Base-by-base conservation (phyloP, 2,888 invertebrate genomes). In the Amblyjoppa fuscipennis region DNA sequence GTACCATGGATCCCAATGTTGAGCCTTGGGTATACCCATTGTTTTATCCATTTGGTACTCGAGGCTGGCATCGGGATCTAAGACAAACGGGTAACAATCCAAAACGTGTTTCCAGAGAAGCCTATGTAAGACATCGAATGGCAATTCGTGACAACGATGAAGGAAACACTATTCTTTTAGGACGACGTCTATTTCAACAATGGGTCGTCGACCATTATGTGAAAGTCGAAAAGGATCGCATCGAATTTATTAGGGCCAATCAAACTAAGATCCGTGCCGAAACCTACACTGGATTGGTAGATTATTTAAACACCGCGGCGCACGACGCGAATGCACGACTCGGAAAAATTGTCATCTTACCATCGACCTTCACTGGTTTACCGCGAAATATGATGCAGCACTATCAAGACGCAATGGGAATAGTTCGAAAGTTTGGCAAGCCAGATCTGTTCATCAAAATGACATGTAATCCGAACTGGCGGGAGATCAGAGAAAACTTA, bases 361-460 rank as follows among this genome's bases (percentile, higher is more conserved):
- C 88, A n/a, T 89, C 87, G 20, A 86, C 76, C 1, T 89, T 88
- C 51, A 73, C 78, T 53, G 87, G 86, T 16, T 87, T 84, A 11
- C 87, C 90, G 7, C 79, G 88, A 45, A 78, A 88, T 77, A 88
- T 88, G 88, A 68, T 75, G 45, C 86, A 90, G 76, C 59, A 76
- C 53, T 88, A 86, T 71, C 88, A 87, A 78, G 88, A 89, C 81
- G 84, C 88, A 38, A 88, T 89, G 87, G 74, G 81, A 7, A 86
- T 87, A 59, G 87, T 86, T 28, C 51, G 83, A 51, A 84, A 87
- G 77, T 82, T 75, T 31, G 87, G 86, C 7, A 87, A 87, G 83
- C 81, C 87, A 49, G 86, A 88, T 79, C 59, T 88, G 28, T 87
- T 87, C 61, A 64, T 89, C 9, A 88, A 85, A 3, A 86, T 87